A percentile compares a stretch with the other conserved stretches of the same genome.
Evolutionary conservation across 2,113 vertebrate species (phyloP).

Genomic region (Stomatorhinus ivindoensis): DNA sequence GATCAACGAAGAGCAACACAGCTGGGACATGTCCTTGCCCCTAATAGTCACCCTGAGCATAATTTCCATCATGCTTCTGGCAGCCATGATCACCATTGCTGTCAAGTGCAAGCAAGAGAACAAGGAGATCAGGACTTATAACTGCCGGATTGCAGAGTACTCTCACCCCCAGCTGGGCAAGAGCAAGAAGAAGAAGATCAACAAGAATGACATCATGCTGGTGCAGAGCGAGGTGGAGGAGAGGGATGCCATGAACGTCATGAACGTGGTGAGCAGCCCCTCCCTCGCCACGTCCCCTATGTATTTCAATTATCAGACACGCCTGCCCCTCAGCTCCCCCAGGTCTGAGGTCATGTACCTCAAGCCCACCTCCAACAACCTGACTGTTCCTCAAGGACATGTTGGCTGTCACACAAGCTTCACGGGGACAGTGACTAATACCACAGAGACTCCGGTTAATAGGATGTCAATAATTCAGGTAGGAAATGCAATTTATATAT

Average conservation of each 20-base stretch:
- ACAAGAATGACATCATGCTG: slow-evolving; percentile 98
- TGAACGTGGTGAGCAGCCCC: slow-evolving; percentile 99
- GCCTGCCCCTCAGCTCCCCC: slow-evolving; percentile 97
- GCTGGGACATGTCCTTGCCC: slow-evolving; percentile 94
- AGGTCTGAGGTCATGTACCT: slow-evolving; percentile 99
- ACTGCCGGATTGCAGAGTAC: slow-evolving; percentile 97
- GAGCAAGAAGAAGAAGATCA: slow-evolving; percentile 94
- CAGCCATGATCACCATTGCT: slow-evolving; percentile 96
- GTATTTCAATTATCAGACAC: slow-evolving; percentile 99
- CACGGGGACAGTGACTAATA: slow-evolving; percentile 91
- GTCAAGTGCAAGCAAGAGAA: slow-evolving; percentile 97
- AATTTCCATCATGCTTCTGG: slow-evolving; percentile 90
- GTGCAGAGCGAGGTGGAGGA: slow-evolving; percentile 98
- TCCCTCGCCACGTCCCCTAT: slow-evolving; percentile 97
- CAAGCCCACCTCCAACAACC: slow-evolving; percentile 95
- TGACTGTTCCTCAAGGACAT: slow-evolving; percentile 96
- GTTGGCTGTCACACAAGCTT: slow-evolving; percentile 98
- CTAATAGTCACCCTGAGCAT: slow-evolving; percentile 94
- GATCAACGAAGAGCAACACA: slow-evolving; percentile 82
- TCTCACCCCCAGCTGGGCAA: slow-evolving; percentile 95
- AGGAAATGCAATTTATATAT: slow-evolving; percentile 65
- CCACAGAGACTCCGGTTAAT: slow-evolving; percentile 88
- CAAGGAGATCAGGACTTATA: slow-evolving; percentile 98
- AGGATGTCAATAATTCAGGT: slow-evolving; percentile 99
- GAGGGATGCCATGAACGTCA: slow-evolving; percentile 97